phyloP scores from a whole-genome alignment of 2,797 vertebrate species.

The Coregonus ussuriensis region DNA sequence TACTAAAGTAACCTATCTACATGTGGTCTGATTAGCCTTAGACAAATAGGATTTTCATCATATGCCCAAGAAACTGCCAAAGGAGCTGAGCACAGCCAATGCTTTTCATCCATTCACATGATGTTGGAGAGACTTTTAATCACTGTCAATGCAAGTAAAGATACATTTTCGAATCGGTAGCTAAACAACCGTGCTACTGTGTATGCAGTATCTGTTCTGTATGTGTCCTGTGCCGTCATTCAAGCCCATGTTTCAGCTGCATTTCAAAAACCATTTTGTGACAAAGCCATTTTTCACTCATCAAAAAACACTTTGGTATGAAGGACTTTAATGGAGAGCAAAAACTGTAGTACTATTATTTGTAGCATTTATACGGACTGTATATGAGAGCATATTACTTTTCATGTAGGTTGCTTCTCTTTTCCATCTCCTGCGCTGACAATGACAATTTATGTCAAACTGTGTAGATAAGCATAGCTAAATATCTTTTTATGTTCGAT shows the following conservation, averaged over 20 bases:
- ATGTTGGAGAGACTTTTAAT: constrained; percentile 36
- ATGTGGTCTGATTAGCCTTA: constrained; percentile 80
- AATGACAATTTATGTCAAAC: constrained; percentile 56
- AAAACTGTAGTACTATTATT: not conserved
- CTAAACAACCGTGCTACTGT: not conserved
- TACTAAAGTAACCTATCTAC: constrained; percentile 85
- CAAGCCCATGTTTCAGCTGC: not conserved
- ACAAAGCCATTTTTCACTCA: constrained; percentile 8
- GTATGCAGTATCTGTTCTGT: not conserved
- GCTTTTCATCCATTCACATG: constrained; percentile 46
- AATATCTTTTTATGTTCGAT: constrained; percentile 38
- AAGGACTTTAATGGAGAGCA: not conserved
- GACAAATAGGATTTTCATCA: constrained; percentile 1
- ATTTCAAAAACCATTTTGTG: constrained; percentile 2
- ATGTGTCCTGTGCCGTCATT: not conserved
- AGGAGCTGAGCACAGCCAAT: constrained; percentile 39
- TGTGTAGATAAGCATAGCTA: constrained; percentile 39
- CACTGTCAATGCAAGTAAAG: constrained; percentile 35
- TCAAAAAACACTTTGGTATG: not conserved
- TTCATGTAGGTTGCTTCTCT: constrained; percentile 9
- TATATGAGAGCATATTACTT: constrained; percentile 19
- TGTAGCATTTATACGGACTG: constrained; percentile 2
- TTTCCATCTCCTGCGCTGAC: constrained; percentile 34
- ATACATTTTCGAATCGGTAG: not conserved
- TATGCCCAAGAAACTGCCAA: constrained; percentile 61